phyloP scores from a whole-genome alignment of 2,113 vertebrate genomes.

The Sigmodon hispidus region DNA sequence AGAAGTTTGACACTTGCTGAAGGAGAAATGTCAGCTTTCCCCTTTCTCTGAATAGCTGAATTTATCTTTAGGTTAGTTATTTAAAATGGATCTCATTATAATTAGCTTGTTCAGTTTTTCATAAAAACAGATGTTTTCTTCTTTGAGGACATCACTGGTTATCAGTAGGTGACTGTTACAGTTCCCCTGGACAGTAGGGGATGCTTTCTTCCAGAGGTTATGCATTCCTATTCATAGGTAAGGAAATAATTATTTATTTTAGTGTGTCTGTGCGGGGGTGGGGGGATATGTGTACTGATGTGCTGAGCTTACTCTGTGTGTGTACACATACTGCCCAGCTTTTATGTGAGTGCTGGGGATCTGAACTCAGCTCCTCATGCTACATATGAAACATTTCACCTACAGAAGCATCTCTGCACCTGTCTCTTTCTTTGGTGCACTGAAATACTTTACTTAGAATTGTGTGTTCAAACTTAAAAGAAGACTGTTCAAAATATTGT shows the following conservation, averaged over 20 bases:
- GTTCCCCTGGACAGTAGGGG: neutral
- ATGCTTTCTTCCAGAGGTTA: neutral
- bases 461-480: constrained; percentile 1
- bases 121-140: neutral
- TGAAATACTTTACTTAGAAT: constrained; percentile 15
- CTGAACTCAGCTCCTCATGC: neutral
- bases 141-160: constrained; percentile 26
- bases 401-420: neutral
- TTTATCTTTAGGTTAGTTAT: constrained; percentile 30
- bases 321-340: neutral
- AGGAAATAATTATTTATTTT: neutral
- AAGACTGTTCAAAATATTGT: neutral
- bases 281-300: neutral
- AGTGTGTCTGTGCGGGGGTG: too few relatives aligned
- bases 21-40: constrained; percentile 44
- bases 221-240: neutral
- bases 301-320: neutral
- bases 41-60: constrained; percentile 28
- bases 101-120: constrained; percentile 15
- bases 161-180: constrained; percentile 15
- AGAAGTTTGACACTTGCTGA: neutral
- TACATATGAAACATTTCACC: neutral
- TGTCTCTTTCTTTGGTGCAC: neutral
- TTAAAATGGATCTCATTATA: constrained; percentile 26
- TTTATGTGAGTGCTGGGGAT: neutral